A percentile compares a stretch with the other conserved stretches of the same genome.
Evolutionary conservation across 1,140 invertebrate species (phyloP).

Genomic region (Zaprionus tsacasi): DNA sequence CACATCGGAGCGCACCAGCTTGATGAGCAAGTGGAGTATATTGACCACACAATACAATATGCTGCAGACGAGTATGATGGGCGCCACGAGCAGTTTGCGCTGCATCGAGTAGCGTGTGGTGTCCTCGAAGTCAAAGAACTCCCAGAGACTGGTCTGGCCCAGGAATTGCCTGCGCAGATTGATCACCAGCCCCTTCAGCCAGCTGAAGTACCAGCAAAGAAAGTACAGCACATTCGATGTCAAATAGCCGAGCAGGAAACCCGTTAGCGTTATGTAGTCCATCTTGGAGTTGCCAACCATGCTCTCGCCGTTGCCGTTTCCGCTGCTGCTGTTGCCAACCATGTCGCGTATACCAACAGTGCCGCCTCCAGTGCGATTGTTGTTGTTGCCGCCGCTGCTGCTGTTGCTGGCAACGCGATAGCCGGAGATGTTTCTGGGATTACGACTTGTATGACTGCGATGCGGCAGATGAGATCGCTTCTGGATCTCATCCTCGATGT

Average conservation of each 20-base stretch:
- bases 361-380: background rate
- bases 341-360: background rate
- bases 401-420: too few relatives aligned
- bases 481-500: background rate
- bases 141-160: conserved; percentile 56
- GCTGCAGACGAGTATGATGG: conserved; percentile 51
- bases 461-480: background rate
- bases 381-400: too few relatives aligned
- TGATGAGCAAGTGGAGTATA: conserved; percentile 51
- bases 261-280: conserved; percentile 70
- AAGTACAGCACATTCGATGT: conserved; percentile 60
- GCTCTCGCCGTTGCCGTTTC: background rate
- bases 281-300: conserved; percentile 39
- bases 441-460: background rate
- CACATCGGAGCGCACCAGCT: conserved; percentile 64
- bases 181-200: conserved; percentile 58
- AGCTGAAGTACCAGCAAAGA: conserved; percentile 67
- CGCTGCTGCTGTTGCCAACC: background rate
- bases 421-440: too few relatives aligned
- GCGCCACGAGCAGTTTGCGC: conserved; percentile 61
- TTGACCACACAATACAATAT: conserved; percentile 62
- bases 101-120: conserved; percentile 49
- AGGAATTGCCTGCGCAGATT: conserved; percentile 57
- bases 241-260: conserved; percentile 60
- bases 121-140: conserved; percentile 73